These are phyloP conservation scores for Atherix ibis DNA, from an alignment of 2,888 invertebrate genomes.

Conservation along the genomic window DNA sequence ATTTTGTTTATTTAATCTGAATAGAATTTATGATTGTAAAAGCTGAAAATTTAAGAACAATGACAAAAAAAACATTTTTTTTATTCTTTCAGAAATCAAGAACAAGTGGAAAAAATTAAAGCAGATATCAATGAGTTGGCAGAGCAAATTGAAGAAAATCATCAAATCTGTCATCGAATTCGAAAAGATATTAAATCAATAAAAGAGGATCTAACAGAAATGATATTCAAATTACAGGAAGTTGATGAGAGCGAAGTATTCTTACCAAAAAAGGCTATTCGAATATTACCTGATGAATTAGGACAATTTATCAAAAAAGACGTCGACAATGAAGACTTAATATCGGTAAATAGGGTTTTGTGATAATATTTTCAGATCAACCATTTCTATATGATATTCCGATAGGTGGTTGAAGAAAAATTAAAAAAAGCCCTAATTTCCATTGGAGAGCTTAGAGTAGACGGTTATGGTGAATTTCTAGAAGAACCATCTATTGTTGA, in stretches of 20 bases:
- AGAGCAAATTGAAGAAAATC: conserved; percentile 28
- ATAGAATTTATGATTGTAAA: no score
- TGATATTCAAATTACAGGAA: conserved; percentile 31
- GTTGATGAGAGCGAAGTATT: conserved; percentile 25
- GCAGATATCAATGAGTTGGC: conserved; percentile 38
- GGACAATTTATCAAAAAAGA: conserved; percentile 22
- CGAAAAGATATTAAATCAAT: conserved; percentile 24
- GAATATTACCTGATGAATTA: conserved; percentile 19
- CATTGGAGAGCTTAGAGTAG: conserved; percentile 23
- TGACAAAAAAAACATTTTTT: conserved; percentile 4
- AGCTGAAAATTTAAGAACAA: no score
- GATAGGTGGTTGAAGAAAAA: conserved; percentile 28
- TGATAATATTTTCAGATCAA: no score
- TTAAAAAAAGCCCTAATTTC: conserved; percentile 22
- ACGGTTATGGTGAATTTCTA: neutral
- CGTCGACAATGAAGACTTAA: conserved; percentile 25
- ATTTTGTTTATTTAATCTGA: no score
- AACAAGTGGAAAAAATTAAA: conserved; percentile 49
- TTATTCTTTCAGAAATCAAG: conserved; percentile 44
- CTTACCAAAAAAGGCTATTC: conserved; percentile 19
- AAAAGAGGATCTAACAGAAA: conserved; percentile 27
- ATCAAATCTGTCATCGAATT: conserved; percentile 26
- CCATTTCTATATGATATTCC: no score
- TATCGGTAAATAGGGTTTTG: conserved; percentile 17
- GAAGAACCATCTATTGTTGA: neutral